These are phyloP conservation scores for Galeopterus variegatus DNA, from an alignment of 2,113 vertebrate species.

Conservation along the genomic window DNA sequence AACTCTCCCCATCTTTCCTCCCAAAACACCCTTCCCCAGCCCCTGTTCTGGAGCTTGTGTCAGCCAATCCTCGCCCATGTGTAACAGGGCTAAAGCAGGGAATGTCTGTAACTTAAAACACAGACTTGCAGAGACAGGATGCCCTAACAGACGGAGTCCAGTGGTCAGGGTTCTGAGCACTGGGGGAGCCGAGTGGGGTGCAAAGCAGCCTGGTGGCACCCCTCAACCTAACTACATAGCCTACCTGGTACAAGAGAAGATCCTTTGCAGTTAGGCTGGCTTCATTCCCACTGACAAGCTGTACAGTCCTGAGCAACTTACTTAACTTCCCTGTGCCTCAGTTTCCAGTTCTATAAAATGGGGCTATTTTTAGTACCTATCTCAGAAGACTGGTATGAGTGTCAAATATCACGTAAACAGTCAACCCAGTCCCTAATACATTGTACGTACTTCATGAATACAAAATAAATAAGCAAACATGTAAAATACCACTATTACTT, in stretches of 20 bases:
- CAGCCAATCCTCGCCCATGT: not conserved
- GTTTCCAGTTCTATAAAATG: not conserved
- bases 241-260: not conserved
- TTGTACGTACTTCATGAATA: not conserved
- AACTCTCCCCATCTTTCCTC: not conserved
- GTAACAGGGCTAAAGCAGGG: not conserved
- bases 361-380: not conserved
- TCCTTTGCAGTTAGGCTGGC: not conserved
- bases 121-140: not conserved
- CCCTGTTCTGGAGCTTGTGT: not conserved
- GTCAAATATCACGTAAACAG: not conserved
- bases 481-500: constrained; percentile 7
- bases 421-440: not conserved
- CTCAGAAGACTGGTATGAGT: not conserved
- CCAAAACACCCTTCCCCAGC: not conserved
- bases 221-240: not conserved
- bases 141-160: not conserved
- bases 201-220: not conserved
- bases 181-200: not conserved
- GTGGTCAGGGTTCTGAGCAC: not conserved
- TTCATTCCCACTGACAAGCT: not conserved
- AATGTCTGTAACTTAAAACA: not conserved
- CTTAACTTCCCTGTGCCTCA: not conserved
- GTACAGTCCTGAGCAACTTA: not conserved
- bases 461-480: not conserved